These are phyloP conservation scores for Hemaris fuciformis DNA, from an alignment of 2,888 invertebrate species.

Conservation along the genomic window DNA sequence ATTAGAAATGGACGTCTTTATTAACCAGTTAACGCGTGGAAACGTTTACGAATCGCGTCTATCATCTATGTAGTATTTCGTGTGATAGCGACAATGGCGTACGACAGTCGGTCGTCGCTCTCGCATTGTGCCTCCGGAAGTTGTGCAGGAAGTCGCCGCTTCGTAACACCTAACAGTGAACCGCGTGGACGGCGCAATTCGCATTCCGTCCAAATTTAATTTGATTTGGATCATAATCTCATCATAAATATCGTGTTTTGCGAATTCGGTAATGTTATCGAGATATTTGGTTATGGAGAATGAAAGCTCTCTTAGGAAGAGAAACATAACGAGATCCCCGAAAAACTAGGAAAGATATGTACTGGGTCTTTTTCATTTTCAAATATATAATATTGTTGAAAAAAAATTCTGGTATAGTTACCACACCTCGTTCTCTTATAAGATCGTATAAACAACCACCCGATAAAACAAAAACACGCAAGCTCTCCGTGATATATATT, in stretches of 20 bases:
- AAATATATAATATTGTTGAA: not conserved
- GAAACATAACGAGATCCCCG: too few species aligned
- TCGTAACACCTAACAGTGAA: slow-evolving; percentile 40
- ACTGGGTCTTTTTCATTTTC: too few species aligned
- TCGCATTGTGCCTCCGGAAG: slow-evolving; percentile 54
- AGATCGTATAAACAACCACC: not conserved
- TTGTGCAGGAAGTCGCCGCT: slow-evolving; percentile 53
- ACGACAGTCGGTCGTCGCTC: slow-evolving; percentile 26
- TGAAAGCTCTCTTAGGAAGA: too few species aligned
- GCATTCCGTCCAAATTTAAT: too few species aligned
- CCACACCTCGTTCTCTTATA: not conserved
- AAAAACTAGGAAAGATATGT: too few species aligned
- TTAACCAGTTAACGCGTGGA: not conserved
- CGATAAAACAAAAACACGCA: not conserved
- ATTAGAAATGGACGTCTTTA: too few species aligned
- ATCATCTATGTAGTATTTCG: slow-evolving; percentile 7
- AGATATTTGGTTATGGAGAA: too few species aligned
- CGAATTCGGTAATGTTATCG: too few species aligned
- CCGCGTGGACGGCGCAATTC: not conserved
- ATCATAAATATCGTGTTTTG: too few species aligned
- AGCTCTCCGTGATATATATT: not conserved
- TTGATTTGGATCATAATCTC: too few species aligned
- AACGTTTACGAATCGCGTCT: not conserved
- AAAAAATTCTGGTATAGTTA: not conserved
- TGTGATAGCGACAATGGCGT: slow-evolving; percentile 30